Evolutionary conservation across 1,140 invertebrate species (phyloP).

Genomic region (Telenomus remus): DNA sequence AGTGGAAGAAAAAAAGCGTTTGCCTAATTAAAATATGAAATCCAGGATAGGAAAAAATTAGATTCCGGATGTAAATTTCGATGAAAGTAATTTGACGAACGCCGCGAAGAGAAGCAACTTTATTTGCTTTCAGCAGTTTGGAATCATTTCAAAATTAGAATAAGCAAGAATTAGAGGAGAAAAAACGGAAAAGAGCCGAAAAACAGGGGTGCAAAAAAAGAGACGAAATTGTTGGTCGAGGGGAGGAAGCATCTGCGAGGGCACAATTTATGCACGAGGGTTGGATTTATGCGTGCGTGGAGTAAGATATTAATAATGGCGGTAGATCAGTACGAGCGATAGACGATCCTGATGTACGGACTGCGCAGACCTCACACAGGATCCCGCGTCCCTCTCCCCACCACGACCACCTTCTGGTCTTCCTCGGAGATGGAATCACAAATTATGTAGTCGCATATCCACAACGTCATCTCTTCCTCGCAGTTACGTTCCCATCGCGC

Average conservation of each 20-base stretch:
- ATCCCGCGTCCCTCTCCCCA: conserved; percentile 33
- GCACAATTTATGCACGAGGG: conserved; percentile 45
- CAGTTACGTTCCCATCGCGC: conserved; percentile 35
- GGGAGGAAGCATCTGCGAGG: conserved; percentile 43
- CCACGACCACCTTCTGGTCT: conserved; percentile 50
- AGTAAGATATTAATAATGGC: conserved; percentile 60
- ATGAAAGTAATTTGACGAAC: too few species aligned
- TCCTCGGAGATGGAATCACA: conserved; percentile 55
- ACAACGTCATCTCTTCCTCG: conserved; percentile 47
- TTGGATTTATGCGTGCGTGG: conserved; percentile 57
- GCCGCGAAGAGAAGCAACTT: not conserved
- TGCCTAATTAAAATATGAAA: too few species aligned
- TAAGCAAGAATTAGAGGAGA: not conserved
- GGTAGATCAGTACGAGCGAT: conserved; percentile 55
- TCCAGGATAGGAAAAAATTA: too few species aligned
- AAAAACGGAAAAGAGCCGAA: conserved; percentile 19
- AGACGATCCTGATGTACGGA: conserved; percentile 47
- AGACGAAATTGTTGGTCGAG: conserved; percentile 20
- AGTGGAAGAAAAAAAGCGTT: too few species aligned
- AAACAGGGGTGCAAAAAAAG: conserved; percentile 16
- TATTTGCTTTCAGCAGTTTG: conserved; percentile 4
- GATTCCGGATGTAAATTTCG: too few species aligned
- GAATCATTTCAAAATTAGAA: conserved; percentile 25
- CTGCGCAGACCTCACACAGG: conserved; percentile 54
- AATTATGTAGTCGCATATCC: conserved; percentile 50